These are phyloP conservation scores for Notolabrus celidotus DNA, from an alignment of 2,797 vertebrate species.

Conservation along the genomic window DNA sequence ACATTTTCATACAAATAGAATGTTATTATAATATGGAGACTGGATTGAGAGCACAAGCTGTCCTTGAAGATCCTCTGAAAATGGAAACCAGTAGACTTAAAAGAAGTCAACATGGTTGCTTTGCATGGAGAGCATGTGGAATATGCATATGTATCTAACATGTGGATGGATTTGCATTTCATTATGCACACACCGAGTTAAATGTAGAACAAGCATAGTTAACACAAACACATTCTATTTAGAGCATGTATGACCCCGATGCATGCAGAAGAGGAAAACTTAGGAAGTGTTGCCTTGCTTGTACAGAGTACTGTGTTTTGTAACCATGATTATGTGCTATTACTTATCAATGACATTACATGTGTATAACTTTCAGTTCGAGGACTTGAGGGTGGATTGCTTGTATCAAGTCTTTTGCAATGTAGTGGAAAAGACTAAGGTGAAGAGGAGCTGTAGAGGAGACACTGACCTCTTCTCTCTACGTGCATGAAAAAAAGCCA, in stretches of 20 bases:
- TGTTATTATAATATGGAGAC: no score
- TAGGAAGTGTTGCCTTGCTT: constrained; percentile 2
- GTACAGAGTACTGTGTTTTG: not conserved
- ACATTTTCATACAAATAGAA: no score
- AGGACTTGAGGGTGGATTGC: not conserved
- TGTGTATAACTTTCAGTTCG: not conserved
- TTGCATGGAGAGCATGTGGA: not conserved
- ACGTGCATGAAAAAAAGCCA: not conserved
- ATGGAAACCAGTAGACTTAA: not conserved
- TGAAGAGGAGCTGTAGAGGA: not conserved
- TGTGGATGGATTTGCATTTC: constrained; percentile 6
- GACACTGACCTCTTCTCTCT: not conserved
- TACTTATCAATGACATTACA: not conserved
- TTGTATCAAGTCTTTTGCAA: not conserved
- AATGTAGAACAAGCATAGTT: not conserved
- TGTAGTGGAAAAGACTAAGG: not conserved
- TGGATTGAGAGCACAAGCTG: not conserved
- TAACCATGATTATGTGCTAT: not conserved
- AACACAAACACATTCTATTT: constrained; percentile 1
- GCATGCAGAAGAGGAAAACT: not conserved
- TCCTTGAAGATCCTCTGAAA: not conserved
- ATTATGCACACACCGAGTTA: not conserved
- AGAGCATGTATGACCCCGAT: not conserved
- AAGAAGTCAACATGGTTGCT: not conserved
- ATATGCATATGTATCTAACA: constrained; percentile 20